Evolutionary conservation across 1,140 invertebrate species (phyloP).

Genomic region (Centruroides vittatus): DNA sequence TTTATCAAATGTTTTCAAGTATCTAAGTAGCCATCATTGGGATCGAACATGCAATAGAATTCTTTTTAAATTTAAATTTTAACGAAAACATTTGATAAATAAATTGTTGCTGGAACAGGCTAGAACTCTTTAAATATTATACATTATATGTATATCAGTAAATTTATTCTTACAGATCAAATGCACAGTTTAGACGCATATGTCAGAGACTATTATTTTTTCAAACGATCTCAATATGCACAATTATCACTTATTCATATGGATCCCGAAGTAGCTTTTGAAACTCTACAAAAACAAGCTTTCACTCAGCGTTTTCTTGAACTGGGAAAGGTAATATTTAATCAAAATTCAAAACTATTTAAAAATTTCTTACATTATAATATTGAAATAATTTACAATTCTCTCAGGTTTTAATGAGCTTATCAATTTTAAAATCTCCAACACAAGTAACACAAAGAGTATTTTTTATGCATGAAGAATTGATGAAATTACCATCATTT

Average conservation of each 20-base stretch:
- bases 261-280: constrained; percentile 78
- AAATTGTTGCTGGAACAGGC: too few relatives aligned
- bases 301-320: constrained; percentile 91
- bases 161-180: constrained; percentile 48
- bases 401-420: constrained; percentile 19
- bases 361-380: constrained; percentile 3
- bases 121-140: too few relatives aligned
- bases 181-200: constrained; percentile 87
- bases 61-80: too few relatives aligned
- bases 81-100: too few relatives aligned
- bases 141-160: not conserved
- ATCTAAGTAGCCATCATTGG: too few relatives aligned
- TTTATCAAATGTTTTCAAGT: too few relatives aligned
- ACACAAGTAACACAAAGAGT: constrained; percentile 75
- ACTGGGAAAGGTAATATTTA: constrained; percentile 61
- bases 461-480: constrained; percentile 97
- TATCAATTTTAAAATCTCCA: constrained; percentile 22
- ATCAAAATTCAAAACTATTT: not conserved
- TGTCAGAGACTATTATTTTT: constrained; percentile 96
- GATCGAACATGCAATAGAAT: too few relatives aligned
- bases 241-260: constrained; percentile 90
- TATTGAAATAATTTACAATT: not conserved
- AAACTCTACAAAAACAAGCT: constrained; percentile 82
- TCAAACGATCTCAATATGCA: constrained; percentile 95
- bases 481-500: constrained; percentile 96